Percentiles rank a stretch among this genome's conserved stretches.
Evolutionary conservation across 2,888 invertebrate genomes (phyloP).

Genomic region (Schrankia costaestrigalis): DNA sequence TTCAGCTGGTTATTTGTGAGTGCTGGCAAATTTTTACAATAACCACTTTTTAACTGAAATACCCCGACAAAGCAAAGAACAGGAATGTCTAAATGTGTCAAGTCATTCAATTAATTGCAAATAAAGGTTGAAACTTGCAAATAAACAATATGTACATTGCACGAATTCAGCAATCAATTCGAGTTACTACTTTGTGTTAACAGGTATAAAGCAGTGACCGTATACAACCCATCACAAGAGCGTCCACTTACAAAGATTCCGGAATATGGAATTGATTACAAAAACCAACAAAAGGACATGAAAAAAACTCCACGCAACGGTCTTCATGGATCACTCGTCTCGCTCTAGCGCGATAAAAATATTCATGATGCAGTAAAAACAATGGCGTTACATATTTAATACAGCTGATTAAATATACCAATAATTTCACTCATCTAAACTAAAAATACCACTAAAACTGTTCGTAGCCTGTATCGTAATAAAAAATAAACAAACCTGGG

Average conservation of each 20-base stretch:
- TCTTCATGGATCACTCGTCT: slow-evolving; percentile 61
- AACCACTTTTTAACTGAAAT: too few species aligned
- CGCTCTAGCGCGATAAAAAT: slow-evolving; percentile 71
- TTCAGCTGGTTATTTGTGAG: too few species aligned
- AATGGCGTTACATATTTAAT: slow-evolving; percentile 65
- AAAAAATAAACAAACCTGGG: slow-evolving; percentile 86
- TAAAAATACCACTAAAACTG: slow-evolving; percentile 1
- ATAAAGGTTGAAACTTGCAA: slow-evolving; percentile 12
- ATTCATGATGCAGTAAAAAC: slow-evolving; percentile 64
- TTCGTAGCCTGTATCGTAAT: too few species aligned
- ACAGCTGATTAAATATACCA: slow-evolving; percentile 50
- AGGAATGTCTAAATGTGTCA: slow-evolving; percentile 22
- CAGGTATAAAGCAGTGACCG: too few species aligned
- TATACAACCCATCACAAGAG: too few species aligned
- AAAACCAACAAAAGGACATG: slow-evolving; percentile 58
- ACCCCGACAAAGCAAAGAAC: too few species aligned
- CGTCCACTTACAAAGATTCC: slow-evolving; percentile 22
- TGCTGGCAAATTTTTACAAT: too few species aligned
- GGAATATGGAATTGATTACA: slow-evolving; percentile 20
- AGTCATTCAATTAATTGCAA: slow-evolving; percentile 23
- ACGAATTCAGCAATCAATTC: too few species aligned
- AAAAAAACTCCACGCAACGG: slow-evolving; percentile 63
- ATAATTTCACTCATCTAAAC: background rate
- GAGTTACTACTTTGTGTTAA: too few species aligned
- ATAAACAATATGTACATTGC: slow-evolving; percentile 11